Conservation (phyloP, 2,797 vertebrate genomes). For the Okamejei kenojei region DNA sequence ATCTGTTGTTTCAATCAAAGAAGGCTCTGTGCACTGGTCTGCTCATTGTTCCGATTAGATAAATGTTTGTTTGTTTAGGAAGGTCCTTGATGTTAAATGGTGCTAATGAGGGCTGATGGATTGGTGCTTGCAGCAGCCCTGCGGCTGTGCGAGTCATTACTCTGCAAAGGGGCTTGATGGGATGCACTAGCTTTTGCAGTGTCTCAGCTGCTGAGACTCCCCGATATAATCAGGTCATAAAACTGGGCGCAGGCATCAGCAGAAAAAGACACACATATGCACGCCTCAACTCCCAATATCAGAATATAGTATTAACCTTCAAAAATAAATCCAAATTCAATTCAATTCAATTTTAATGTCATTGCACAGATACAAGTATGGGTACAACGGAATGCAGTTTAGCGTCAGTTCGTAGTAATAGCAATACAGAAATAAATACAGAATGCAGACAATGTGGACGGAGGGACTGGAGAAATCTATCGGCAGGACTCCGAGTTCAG, state of each 20-base stretch:
- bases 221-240: conserved; percentile 87
- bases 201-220: conserved; percentile 75
- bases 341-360: too few relatives aligned
- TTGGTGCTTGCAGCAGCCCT: conserved; percentile 66
- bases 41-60: conserved; percentile 50
- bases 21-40: conserved; percentile 44
- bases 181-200: conserved; percentile 76
- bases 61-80: conserved; percentile 44
- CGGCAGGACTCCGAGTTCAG: too few relatives aligned
- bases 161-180: conserved; percentile 71
- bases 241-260: conserved; percentile 77
- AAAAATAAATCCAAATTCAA: conserved; percentile 33
- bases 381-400: too few relatives aligned
- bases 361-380: too few relatives aligned
- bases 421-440: too few relatives aligned
- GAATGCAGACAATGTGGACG: too few relatives aligned
- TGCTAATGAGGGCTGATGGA: conserved; percentile 73
- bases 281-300: conserved; percentile 73
- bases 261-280: conserved; percentile 49
- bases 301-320: conserved; percentile 69
- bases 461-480: too few relatives aligned
- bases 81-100: conserved; percentile 67
- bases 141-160: conserved; percentile 64
- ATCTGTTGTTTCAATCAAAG: conserved; percentile 49
- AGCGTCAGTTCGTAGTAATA: too few relatives aligned